Percentiles rank a stretch among this genome's conserved stretches.
These are phyloP conservation scores for Procapra przewalskii DNA, from an alignment of 2,113 vertebrate genomes.

Conservation along the genomic window DNA sequence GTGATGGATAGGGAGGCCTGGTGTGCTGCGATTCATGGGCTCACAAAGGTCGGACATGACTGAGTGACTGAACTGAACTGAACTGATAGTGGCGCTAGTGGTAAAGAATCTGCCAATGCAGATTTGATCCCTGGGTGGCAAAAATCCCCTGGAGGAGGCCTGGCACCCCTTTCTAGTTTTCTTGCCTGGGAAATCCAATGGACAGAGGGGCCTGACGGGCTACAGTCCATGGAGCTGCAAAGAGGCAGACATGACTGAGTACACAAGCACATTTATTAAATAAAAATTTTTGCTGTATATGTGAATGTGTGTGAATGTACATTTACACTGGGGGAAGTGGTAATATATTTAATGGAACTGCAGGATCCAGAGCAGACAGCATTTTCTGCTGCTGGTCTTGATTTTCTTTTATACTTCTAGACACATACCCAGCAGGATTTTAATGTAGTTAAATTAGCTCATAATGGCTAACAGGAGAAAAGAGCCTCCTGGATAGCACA, in stretches of 20 bases:
- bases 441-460: conserved; percentile 41
- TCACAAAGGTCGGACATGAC: too few relatives aligned
- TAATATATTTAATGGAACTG: neutral
- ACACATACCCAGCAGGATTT: conserved; percentile 22
- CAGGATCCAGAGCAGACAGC: neutral
- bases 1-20: too few relatives aligned
- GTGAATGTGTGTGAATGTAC: neutral
- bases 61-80: too few relatives aligned
- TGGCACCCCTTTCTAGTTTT: neutral
- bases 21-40: too few relatives aligned
- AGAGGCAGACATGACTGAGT: neutral
- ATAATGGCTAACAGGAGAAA: conserved; percentile 14
- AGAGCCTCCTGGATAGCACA: neutral
- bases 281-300: neutral
- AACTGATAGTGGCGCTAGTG: neutral
- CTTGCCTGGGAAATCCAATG: neutral
- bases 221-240: neutral
- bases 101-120: neutral
- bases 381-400: neutral
- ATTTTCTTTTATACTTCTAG: neutral
- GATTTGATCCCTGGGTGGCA: neutral
- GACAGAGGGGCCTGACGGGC: neutral
- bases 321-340: neutral
- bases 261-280: neutral
- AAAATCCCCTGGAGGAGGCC: neutral